Conservation (phyloP, 2,888 invertebrate genomes). For the Calliscelio sp. region DNA sequence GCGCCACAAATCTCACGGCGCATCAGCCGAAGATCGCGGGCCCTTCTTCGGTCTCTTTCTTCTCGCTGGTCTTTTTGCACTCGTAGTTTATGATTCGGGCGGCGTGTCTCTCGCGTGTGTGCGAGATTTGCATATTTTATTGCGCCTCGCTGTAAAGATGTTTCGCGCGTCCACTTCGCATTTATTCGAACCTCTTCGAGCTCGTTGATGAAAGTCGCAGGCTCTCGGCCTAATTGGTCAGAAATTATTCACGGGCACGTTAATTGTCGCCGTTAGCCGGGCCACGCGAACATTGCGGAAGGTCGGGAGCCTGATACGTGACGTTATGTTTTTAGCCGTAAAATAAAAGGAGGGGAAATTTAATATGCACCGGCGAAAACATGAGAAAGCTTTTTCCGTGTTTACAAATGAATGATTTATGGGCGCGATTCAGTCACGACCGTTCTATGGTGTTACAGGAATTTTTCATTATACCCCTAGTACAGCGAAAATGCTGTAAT, state of each 20-base stretch:
- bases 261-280: slow-evolving; percentile 66
- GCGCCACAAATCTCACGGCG: slow-evolving; percentile 41
- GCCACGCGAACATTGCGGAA: slow-evolving; percentile 58
- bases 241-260: slow-evolving; percentile 73
- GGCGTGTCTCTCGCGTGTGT: slow-evolving; percentile 35
- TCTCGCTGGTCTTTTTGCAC: slow-evolving; percentile 36
- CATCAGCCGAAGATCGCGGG: slow-evolving; percentile 43
- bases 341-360: slow-evolving; percentile 59
- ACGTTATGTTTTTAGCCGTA: slow-evolving; percentile 58
- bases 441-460: slow-evolving; percentile 65
- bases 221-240: slow-evolving; percentile 71
- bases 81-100: slow-evolving; percentile 45
- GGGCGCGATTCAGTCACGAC: slow-evolving; percentile 52
- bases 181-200: slow-evolving; percentile 67
- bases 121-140: slow-evolving; percentile 67
- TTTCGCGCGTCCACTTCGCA: slow-evolving; percentile 63
- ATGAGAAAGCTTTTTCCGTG: slow-evolving; percentile 72
- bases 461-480: slow-evolving; percentile 70
- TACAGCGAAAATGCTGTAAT: slow-evolving; percentile 66
- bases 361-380: slow-evolving; percentile 70
- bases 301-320: slow-evolving; percentile 47
- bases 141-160: slow-evolving; percentile 65
- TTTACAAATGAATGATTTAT: slow-evolving; percentile 73
- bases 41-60: neutral
- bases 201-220: slow-evolving; percentile 69